Base-by-base conservation (phyloP, 2,797 vertebrate genomes). In the Chromis chromis region DNA sequence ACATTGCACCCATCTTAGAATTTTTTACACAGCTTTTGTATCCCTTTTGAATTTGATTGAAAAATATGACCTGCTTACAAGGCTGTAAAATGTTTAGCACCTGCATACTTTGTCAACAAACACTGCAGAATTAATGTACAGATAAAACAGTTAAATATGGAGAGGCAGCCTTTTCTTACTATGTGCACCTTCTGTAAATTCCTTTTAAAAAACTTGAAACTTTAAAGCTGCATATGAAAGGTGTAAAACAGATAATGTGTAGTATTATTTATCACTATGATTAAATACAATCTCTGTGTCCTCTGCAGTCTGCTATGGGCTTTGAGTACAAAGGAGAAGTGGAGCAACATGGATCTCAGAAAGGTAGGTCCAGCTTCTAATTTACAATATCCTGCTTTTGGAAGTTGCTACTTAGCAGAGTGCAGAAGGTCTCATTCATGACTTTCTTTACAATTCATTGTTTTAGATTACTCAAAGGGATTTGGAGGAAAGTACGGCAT, bases 271-370 rank as follows among this genome's bases (percentile, higher is more conserved):
- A 11, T 49, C 3, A 21, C 8, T 10, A 14, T 7, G 6, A 46
- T 28, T 62, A 13, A 28, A 46, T 46, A 1, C 5, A 46, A 3
- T 55, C 42, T 63, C 0, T 71, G n/a, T 74, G 19, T 86, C 60
- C 1, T 65, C 36, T 81, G 5, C 89, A 99, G 98, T 98, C 97
- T 22, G 98, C 98, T 0, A 46, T 98, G 87, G 96, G 96, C 60
- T 99, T 96, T 82, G 96, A 97, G 22, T 99, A 99, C 93, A 99
- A 98, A 89, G 96, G 93, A 21, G 90, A 97, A 58, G 95, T 97
- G 76, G 92, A 96, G 74, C 96, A 97, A 53, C 98, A 99, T 27
- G 63, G 94, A 0, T 99, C 98, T 63, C 98, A 98, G 86, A 97
- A 94, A 96, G 97, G 97, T 95, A 82, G 56, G 71, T 24, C 21